phyloP scores from a whole-genome alignment of 2,888 invertebrate species.

The Odontothrips loti region DNA sequence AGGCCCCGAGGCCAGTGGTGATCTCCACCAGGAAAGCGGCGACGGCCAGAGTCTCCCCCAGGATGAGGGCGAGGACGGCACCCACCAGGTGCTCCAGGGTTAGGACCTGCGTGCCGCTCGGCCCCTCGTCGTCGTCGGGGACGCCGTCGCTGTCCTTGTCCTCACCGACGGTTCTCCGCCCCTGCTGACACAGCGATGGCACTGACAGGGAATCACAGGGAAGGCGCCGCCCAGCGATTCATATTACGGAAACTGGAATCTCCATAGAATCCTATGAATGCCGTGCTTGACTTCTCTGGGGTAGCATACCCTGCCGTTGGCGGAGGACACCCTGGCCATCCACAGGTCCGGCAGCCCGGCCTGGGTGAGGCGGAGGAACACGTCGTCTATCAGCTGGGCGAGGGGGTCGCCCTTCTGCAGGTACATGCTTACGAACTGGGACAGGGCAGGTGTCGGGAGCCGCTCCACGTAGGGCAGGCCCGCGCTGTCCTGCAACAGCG shows the following conservation, averaged over 20 bases:
- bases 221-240: no score
- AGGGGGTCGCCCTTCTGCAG: not conserved
- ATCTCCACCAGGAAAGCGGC: not conserved
- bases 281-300: no score
- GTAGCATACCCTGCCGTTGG: not conserved
- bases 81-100: conserved; percentile 8
- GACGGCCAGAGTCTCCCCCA: not conserved
- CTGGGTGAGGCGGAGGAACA: not conserved
- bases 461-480: not conserved
- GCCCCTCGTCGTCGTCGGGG: not conserved
- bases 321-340: not conserved
- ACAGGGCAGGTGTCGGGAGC: not conserved
- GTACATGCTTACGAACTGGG: not conserved
- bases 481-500: not conserved
- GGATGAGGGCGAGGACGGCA: not conserved
- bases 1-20: not conserved
- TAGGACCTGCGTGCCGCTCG: conserved; percentile 10
- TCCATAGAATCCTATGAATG: no score
- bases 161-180: not conserved
- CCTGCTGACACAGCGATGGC: not conserved
- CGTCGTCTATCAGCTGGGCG: not conserved
- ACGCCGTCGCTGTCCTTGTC: conserved; percentile 14
- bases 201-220: not conserved
- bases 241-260: no score
- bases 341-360: not conserved